Evolutionary conservation across 2,113 vertebrate genomes (phyloP), one percentile per base, ranked within the genome.

Genomic region (Engystomops pustulosus): DNA sequence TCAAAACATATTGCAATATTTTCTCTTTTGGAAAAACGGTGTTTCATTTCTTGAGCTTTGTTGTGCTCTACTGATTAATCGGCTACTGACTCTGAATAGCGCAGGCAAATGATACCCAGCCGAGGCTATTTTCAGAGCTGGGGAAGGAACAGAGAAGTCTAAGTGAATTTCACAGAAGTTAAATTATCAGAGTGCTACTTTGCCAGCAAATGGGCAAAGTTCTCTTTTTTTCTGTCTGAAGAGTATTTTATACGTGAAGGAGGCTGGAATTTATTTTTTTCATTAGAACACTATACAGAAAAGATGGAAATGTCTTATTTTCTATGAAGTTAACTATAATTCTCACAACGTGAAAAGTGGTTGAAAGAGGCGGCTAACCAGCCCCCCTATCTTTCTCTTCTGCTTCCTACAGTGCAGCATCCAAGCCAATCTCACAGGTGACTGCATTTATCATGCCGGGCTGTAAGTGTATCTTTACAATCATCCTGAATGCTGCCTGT

Each of bases 401-500:
- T 53, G 83, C 90, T 90, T 91, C 91, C 91, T 87, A 86, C 88
- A 23, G 87, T 78, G 93, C 49, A 18, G 84, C 86, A 87, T 88
- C 87, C 80, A 85, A 86, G 62, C 5, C 86, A 55, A 86, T 88
- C 90, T 91, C 92, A 90, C 90, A 91, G 91, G 91, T 87, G 90
- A 89, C 91, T 87, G 88, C 90, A 87, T 91, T 45, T 79, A 87
- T 91, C 91, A 89, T 81, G 84, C 85, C 77, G 86, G 83, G 88
- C 90, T 92, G 89, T 85, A 89, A 91, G 83, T 88, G 80, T 87
- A 89, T 87, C 91, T 90, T 85, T 89, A 90, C 92, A 92, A 92
- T 89, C 87, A 91, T 92, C 89, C 89, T 85, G 88, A 90, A 85
- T 80, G 58, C 89, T 91, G 90, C 88, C 90, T 87, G 79, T 86